These are phyloP conservation scores for Macroglossus sobrinus DNA, from an alignment of 2,113 vertebrate genomes.

Conservation along the genomic window DNA sequence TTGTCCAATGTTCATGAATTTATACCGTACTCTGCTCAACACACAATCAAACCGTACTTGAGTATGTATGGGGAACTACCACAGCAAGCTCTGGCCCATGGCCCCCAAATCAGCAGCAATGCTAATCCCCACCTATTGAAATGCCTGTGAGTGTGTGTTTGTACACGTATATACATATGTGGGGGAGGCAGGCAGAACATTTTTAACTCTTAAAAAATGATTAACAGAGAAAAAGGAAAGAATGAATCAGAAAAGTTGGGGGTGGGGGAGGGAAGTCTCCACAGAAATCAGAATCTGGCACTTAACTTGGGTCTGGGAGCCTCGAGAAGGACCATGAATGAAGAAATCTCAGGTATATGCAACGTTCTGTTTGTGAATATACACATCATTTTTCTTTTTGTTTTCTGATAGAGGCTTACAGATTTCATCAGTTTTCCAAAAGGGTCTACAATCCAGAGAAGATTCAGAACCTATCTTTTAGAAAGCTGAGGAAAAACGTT, in stretches of 20 bases:
- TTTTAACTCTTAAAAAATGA: constrained; percentile 4
- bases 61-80: not conserved
- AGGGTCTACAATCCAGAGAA: not conserved
- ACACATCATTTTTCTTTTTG: not conserved
- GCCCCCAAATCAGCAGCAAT: not conserved
- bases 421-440: not conserved
- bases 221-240: not conserved
- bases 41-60: not conserved
- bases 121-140: not conserved
- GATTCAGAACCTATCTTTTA: constrained; percentile 5
- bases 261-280: not conserved
- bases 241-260: not conserved
- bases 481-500: not conserved
- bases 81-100: not conserved
- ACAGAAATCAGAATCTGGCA: not conserved
- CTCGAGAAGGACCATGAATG: not conserved
- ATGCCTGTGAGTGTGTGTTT: not conserved
- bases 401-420: not conserved
- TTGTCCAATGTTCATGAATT: not conserved
- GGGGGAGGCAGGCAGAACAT: not conserved
- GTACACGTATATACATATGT: not conserved
- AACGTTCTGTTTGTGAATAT: not conserved
- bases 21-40: not conserved
- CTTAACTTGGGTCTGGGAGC: not conserved
- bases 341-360: not conserved